These are phyloP conservation scores for Orussus abietinus DNA, from an alignment of 1,140 invertebrate species.

Conservation along the genomic window DNA sequence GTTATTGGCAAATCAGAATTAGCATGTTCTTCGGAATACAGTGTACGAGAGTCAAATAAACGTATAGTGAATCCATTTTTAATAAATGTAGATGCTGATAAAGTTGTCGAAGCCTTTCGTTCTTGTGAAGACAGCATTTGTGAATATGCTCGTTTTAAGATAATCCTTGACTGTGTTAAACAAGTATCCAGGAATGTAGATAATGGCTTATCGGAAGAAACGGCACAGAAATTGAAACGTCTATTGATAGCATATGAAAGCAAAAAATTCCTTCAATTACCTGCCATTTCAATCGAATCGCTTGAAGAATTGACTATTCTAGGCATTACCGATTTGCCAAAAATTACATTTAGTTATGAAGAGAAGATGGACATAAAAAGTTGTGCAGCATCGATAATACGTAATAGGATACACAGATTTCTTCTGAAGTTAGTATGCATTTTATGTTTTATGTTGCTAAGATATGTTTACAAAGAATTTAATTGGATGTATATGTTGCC, in stretches of 20 bases:
- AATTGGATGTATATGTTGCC: slow-evolving; percentile 5
- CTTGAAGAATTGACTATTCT: slow-evolving; percentile 26
- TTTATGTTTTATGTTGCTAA: slow-evolving; percentile 7
- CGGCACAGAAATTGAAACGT: slow-evolving; percentile 22
- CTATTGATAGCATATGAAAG: too few relatives aligned
- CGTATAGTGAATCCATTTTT: slow-evolving; percentile 12
- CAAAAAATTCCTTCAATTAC: slow-evolving; percentile 19
- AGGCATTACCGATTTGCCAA: slow-evolving; percentile 32
- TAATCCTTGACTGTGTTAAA: slow-evolving; percentile 28
- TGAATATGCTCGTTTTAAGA: slow-evolving; percentile 23
- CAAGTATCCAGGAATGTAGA: slow-evolving; percentile 16
- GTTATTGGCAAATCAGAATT: slow-evolving; percentile 22
- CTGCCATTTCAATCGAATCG: slow-evolving; percentile 18
- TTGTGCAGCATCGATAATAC: slow-evolving; percentile 25
- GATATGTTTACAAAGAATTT: slow-evolving; percentile 1
- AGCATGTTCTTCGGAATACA: slow-evolving; percentile 14
- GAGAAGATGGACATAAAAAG: slow-evolving; percentile 30
- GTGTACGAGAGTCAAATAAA: slow-evolving; percentile 11
- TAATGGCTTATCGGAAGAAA: slow-evolving; percentile 11
- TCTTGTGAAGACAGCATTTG: slow-evolving; percentile 26
- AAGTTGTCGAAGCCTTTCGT: slow-evolving; percentile 16
- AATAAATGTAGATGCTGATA: slow-evolving; percentile 18
- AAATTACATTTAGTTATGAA: slow-evolving; percentile 23
- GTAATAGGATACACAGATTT: slow-evolving; percentile 26
- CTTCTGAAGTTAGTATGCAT: slow-evolving; percentile 22